Evolutionary conservation across 1,140 invertebrate genomes (phyloP).

Genomic region (Macrotrachela quadricornifera): DNA sequence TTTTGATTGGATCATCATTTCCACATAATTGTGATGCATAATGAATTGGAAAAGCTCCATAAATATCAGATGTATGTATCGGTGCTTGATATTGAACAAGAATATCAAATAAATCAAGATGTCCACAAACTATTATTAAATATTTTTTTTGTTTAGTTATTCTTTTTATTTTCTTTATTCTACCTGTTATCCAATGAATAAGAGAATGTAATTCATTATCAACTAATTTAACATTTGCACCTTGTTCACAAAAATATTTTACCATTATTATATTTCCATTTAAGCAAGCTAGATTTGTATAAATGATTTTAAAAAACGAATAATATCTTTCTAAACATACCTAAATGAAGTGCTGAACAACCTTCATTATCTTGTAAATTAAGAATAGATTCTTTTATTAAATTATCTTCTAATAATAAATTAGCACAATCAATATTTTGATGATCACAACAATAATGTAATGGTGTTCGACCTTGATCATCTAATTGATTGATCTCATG

Average conservation of each 20-base stretch:
- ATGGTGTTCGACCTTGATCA: conserved; percentile 41
- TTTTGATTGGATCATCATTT: conserved; percentile 10
- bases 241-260: conserved; percentile 22
- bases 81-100: conserved; percentile 59
- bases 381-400: conserved; percentile 23
- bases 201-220: conserved; percentile 83
- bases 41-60: conserved; percentile 78
- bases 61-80: conserved; percentile 62
- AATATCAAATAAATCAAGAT: conserved; percentile 41
- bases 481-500: too few relatives aligned
- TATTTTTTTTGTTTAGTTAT: too few relatives aligned
- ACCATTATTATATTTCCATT: conserved; percentile 24
- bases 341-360: conserved; percentile 66
- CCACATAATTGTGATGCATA: conserved; percentile 87
- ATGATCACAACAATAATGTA: conserved; percentile 71
- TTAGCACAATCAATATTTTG: conserved; percentile 37
- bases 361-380: conserved; percentile 54
- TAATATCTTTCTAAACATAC: too few relatives aligned
- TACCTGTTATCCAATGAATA: conserved; percentile 92
- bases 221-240: conserved; percentile 58
- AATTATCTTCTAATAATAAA: conserved; percentile 39
- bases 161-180: too few relatives aligned
- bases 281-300: conserved; percentile 16
- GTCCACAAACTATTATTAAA: conserved; percentile 36
- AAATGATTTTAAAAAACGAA: too few relatives aligned